Base-by-base conservation (phyloP, 2,113 vertebrate species). In the Elgaria multicarinata region DNA sequence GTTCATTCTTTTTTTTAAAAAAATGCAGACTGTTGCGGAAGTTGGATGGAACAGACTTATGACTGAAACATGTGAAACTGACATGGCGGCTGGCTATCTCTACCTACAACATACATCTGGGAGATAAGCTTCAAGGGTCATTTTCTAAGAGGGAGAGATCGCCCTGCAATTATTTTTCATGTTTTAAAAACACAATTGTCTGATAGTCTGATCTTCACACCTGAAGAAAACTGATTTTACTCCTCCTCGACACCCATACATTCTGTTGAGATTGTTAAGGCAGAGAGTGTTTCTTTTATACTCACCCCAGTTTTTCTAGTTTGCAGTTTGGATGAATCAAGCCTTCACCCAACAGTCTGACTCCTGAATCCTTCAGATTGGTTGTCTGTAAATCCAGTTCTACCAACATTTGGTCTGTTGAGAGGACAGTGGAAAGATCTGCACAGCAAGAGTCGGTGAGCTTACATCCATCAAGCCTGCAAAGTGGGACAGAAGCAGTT, bases 271-370 rank as follows among this genome's bases (percentile, higher is more conserved):
- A 77, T 33, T 31, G 64, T 81, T 24, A 20, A 50, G 20, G 3
- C 2, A 74, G 10, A 77, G 20, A 13, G 42, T 46, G 8, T 9
- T 16, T 28, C 3, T 53, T 36, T 50, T 18, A 28, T n/a, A 10
- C 95, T 93, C 91, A 95, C 94, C 76, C 85, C 0, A 95, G 12
- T 82, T 74, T 92, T 90, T 93, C 92, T 36, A 96, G 87, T 83
- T 87, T 28, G 90, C 96, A 95, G 0, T 53, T 12, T 71, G 93
- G 93, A 20, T 93, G 86, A n/a, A 3, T 84, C 26, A 96, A 88
- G 3, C 91, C 95, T n/a, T 67, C 26, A 0, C 90, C 91, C 0
- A 96, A 88, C 79, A 89, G 44, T 1, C 4, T 33, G 33, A 69
- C 0, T 2, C 93, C 95, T 0, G 22, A 50, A 1, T 90, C 86